Percentiles rank a stretch among this genome's conserved stretches.
These are phyloP conservation scores for Oscheius sp. DNA, from an alignment of 2,888 invertebrate genomes.

Conservation along the genomic window DNA sequence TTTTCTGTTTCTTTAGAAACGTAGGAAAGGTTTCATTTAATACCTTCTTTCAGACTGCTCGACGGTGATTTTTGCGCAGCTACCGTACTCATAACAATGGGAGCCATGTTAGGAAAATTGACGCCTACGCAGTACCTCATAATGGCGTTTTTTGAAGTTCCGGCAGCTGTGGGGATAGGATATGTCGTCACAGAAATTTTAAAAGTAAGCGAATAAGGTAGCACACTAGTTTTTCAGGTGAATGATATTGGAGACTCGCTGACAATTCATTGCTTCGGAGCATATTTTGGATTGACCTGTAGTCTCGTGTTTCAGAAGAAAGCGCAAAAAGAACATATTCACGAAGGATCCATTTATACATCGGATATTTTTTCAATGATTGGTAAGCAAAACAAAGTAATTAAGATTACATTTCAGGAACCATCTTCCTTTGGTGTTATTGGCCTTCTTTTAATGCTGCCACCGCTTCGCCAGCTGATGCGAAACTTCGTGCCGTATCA, in stretches of 20 bases:
- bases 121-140: constrained; percentile 72
- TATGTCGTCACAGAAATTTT: constrained; percentile 39
- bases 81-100: constrained; percentile 74
- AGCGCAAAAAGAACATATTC: constrained; percentile 41
- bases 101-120: constrained; percentile 73
- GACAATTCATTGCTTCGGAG: constrained; percentile 90
- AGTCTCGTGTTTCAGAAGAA: constrained; percentile 77
- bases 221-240: too few species aligned
- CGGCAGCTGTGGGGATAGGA: constrained; percentile 71
- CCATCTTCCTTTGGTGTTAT: constrained; percentile 91
- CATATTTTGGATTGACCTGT: constrained; percentile 90
- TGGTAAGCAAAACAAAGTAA: constrained; percentile 75
- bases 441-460: constrained; percentile 94
- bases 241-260: constrained; percentile 92
- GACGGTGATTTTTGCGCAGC: constrained; percentile 72
- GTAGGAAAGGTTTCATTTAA: constrained; percentile 17
- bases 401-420: constrained; percentile 81
- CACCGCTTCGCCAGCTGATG: constrained; percentile 71
- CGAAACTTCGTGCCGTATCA: constrained; percentile 78
- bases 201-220: constrained; percentile 70
- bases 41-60: constrained; percentile 65
- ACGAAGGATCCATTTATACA: constrained; percentile 81
- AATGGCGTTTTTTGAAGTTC: constrained; percentile 72
- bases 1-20: constrained; percentile 43
- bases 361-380: constrained; percentile 94